Conservation (phyloP, 2,888 invertebrate genomes). For the Athalia circularis region DNA sequence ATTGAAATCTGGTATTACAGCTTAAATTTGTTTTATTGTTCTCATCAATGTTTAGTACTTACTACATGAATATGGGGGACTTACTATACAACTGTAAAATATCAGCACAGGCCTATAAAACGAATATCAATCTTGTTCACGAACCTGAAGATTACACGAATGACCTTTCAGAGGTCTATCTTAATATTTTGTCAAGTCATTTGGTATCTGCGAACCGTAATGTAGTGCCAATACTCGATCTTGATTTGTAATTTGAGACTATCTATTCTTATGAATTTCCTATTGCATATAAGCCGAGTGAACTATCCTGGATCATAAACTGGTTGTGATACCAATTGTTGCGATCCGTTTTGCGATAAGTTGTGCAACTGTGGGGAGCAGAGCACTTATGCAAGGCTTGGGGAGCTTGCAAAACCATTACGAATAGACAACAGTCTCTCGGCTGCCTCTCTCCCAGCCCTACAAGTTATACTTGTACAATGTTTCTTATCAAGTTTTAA, state of each 20-base stretch:
- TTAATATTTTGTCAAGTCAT: slow-evolving; percentile 22
- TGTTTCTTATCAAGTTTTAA: not conserved
- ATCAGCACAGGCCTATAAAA: slow-evolving; percentile 21
- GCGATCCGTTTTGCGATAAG: slow-evolving; percentile 50
- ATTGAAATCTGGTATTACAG: slow-evolving; percentile 30
- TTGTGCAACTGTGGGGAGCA: slow-evolving; percentile 35
- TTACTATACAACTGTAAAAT: slow-evolving; percentile 6
- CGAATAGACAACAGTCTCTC: slow-evolving; percentile 7
- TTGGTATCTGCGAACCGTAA: slow-evolving; percentile 23
- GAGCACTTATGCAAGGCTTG: slow-evolving; percentile 31
- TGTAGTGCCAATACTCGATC: slow-evolving; percentile 26
- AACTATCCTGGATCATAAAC: slow-evolving; percentile 55
- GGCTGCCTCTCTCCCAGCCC: slow-evolving; percentile 33
- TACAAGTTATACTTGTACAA: slow-evolving; percentile 40
- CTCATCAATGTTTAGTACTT: slow-evolving; percentile 24
- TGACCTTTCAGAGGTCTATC: slow-evolving; percentile 6
- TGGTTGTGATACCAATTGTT: slow-evolving; percentile 59
- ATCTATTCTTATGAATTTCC: slow-evolving; percentile 60
- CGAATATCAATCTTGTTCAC: not conserved
- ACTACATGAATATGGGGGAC: slow-evolving; percentile 33
- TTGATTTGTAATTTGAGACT: slow-evolving; percentile 64
- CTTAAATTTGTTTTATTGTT: slow-evolving; percentile 48
- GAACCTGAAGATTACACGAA: not conserved
- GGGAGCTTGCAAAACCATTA: slow-evolving; percentile 37
- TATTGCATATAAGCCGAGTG: slow-evolving; percentile 53